Evolutionary conservation across 2,888 invertebrate species (phyloP), one percentile per base, ranked within the genome.

Genomic region (Pandemis corylana): DNA sequence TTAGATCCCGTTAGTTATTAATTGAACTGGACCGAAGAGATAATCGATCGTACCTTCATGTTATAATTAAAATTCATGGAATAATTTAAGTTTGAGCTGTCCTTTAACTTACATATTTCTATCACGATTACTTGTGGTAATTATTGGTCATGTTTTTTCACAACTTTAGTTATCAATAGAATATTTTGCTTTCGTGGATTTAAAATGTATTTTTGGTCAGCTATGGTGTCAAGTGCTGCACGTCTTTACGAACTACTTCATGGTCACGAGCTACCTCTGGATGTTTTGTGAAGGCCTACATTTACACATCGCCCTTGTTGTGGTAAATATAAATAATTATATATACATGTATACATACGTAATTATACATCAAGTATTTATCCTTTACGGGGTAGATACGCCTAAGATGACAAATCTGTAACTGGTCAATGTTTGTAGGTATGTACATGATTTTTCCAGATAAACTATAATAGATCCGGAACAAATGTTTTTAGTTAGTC

Each of bases 261-360:
- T 97, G 95, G 91, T 97, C 65, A 96, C 96, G 64, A 97, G 97
- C 87, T 97, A 97, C 88, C 95, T 97, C 85, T 98, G 97, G 97
- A 97, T 97, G 97, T 97, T 97, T 85, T 96, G 96, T 84, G 97
- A 97, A 85, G 97, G 97, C 0, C 90, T 97, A 1, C 96, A 97
- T 84, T 90, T 98, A 9, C 97, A 97, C 86, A 95, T 97, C 20
- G 95, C 97, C 0, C 92, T 98, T 0, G 97, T 97, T 10, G 96
- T 97, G 81, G 97, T 95, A 87, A 90, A 93, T 89, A 75, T 71
- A 13, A 49, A 5, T 20, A 20, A 20, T 20, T 20, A 20, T 13
- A 12, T 49, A 13, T 10, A 49, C 49, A 5, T 49, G 13, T 49
- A 13, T 44, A 9, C 9, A 44, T 44, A 9, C 44, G 9, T 44